Conservation (phyloP, 1,140 invertebrate genomes). For the Alviniconcha marisindica region DNA sequence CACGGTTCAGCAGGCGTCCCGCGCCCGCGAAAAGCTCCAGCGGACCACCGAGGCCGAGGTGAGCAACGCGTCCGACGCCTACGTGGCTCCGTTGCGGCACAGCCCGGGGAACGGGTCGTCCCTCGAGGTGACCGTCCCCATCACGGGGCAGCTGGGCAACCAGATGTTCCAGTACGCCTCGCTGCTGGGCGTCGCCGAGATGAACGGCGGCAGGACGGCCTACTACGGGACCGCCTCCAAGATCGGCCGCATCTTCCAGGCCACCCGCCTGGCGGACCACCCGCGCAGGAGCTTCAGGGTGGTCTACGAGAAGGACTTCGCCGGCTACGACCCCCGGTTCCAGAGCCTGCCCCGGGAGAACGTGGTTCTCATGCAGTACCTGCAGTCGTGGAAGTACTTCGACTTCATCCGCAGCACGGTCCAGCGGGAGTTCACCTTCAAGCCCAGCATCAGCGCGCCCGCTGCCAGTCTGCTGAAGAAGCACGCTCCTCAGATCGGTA, state of each 20-base stretch:
- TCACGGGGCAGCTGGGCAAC: conserved; percentile 55
- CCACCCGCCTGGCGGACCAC: neutral
- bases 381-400: conserved; percentile 69
- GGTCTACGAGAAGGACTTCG: conserved; percentile 21
- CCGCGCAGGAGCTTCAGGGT: neutral
- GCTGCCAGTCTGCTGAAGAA: conserved; percentile 6
- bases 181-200: conserved; percentile 48
- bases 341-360: conserved; percentile 34
- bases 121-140: neutral
- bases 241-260: neutral
- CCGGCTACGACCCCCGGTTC: conserved; percentile 32
- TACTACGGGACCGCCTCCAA: neutral
- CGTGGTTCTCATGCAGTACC: conserved; percentile 50
- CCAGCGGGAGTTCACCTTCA: conserved; percentile 55
- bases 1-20: neutral
- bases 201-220: conserved; percentile 50
- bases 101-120: neutral
- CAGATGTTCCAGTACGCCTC: conserved; percentile 61
- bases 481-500: neutral
- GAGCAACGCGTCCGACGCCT: neutral
- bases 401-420: conserved; percentile 47
- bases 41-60: neutral
- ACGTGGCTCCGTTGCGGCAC: neutral
- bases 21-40: neutral
- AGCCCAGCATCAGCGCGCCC: conserved; percentile 15